Evolutionary conservation across 2,888 invertebrate species (phyloP).

Genomic region (Coelinius sp.): DNA sequence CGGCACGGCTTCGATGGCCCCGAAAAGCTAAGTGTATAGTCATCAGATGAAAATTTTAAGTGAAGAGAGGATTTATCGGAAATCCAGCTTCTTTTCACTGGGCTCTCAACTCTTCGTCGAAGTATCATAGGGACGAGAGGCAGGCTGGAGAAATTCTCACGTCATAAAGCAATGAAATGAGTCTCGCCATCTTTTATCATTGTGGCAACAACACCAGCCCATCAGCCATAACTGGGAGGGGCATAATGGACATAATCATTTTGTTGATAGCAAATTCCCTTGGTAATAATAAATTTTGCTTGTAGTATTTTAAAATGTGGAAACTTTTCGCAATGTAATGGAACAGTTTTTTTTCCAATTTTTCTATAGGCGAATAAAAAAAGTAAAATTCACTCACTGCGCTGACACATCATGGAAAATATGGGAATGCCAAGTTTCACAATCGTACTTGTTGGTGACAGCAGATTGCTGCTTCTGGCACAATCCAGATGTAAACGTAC

Average conservation of each 20-base stretch:
- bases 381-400: neutral
- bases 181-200: neutral
- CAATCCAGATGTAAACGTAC: conserved; percentile 25
- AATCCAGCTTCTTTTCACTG: neutral
- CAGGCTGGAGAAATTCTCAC: neutral
- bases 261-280: too few relatives aligned
- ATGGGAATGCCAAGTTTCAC: conserved; percentile 30
- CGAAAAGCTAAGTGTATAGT: neutral
- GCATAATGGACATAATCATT: too few relatives aligned
- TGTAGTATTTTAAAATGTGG: too few relatives aligned
- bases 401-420: neutral
- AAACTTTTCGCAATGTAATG: too few relatives aligned
- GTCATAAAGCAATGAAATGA: neutral
- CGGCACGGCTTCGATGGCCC: conserved; percentile 10
- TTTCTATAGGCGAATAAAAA: too few relatives aligned
- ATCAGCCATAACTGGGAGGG: too few relatives aligned
- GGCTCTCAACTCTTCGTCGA: too few relatives aligned
- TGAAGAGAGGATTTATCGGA: neutral
- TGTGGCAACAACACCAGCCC: neutral
- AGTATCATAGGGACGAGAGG: too few relatives aligned
- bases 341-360: too few relatives aligned
- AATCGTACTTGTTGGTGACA: conserved; percentile 32
- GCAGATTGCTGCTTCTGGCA: conserved; percentile 24
- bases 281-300: too few relatives aligned
- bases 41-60: neutral